Base-by-base conservation (phyloP, 2,888 invertebrate species). In the Pyrrhosoma nymphula region DNA sequence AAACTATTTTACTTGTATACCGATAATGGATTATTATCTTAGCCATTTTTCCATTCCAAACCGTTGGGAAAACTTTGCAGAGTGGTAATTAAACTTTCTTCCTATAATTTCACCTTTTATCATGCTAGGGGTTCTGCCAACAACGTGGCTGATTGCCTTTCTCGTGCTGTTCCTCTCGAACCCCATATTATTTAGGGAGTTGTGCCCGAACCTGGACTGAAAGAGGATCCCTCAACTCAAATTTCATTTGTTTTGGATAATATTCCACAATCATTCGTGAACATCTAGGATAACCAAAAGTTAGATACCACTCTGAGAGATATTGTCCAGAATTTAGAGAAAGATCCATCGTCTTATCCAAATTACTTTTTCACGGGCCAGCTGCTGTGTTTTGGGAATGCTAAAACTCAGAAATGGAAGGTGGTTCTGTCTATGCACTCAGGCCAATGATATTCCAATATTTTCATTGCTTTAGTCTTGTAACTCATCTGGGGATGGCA, bases 171-270 rank as follows among this genome's bases (percentile, higher is more conserved):
- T 8, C 26, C 82, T n/a, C n/a, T n/a, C n/a, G n/a, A n/a, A 1
- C 82, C 1, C 14, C 26, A 18, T n/a, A n/a, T n/a, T 16, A 56
- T 16, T 56, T 8, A 82, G 26, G 1, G 12, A n/a, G n/a, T n/a
- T n/a, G n/a, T n/a, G n/a, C n/a, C n/a, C n/a, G n/a, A n/a, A n/a
- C n/a, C n/a, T n/a, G n/a, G n/a, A n/a, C n/a, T n/a, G n/a, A n/a
- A n/a, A n/a, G n/a, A n/a, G n/a, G n/a, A n/a, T n/a, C n/a, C n/a
- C 18, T 23, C 0, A 0, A 12, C 26, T 1, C 26, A 18, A 0
- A 26, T 30, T 4, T 14, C 82, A 23, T 4, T 12, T 82, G 26
- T 26, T 20, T 82, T 30, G 2, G 12, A n/a, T n/a, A 8, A 82
- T 1, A 26, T 82, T 4, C 82, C 82, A 1, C 4, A 23, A 23